Conservation (phyloP, 2,113 vertebrate species). For the Passerina amoena region DNA sequence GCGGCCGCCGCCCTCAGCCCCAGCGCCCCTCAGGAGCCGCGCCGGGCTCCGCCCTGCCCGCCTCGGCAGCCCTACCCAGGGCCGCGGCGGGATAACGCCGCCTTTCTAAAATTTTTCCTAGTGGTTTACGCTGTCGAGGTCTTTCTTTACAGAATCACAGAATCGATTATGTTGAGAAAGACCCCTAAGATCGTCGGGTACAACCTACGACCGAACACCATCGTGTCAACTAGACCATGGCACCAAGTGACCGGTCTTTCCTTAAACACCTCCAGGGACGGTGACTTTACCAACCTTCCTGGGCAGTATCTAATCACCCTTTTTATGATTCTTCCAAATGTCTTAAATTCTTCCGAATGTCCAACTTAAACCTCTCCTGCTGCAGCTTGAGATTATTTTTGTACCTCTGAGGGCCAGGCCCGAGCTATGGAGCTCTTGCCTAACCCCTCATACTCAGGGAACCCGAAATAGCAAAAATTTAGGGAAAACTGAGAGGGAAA, state of each 20-base stretch:
- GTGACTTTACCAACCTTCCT: neutral
- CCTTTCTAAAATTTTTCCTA: fast-evolving
- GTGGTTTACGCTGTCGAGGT: fast-evolving
- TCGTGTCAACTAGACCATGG: neutral
- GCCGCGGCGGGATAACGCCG: neutral
- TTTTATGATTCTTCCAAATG: neutral
- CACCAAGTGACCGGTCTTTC: neutral
- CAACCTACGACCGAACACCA: neutral
- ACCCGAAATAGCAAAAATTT: neutral
- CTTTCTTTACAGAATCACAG: neutral
- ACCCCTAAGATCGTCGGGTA: neutral
- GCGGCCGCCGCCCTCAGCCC: neutral
- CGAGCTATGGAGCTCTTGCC: neutral
- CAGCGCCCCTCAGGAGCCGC: fast-evolving
- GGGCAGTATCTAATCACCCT: neutral
- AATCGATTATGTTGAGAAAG: neutral
- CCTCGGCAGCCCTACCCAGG: neutral
- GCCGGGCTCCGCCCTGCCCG: neutral
- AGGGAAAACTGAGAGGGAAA: neutral
- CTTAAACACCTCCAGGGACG: no score
- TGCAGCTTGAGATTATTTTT: neutral
- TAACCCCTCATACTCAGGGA: fast-evolving
- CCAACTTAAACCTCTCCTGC: neutral
- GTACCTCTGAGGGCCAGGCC: neutral
- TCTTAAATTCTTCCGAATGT: neutral